These are phyloP conservation scores for Priocnemis perturbator DNA, from an alignment of 2,888 invertebrate genomes.

Conservation along the genomic window DNA sequence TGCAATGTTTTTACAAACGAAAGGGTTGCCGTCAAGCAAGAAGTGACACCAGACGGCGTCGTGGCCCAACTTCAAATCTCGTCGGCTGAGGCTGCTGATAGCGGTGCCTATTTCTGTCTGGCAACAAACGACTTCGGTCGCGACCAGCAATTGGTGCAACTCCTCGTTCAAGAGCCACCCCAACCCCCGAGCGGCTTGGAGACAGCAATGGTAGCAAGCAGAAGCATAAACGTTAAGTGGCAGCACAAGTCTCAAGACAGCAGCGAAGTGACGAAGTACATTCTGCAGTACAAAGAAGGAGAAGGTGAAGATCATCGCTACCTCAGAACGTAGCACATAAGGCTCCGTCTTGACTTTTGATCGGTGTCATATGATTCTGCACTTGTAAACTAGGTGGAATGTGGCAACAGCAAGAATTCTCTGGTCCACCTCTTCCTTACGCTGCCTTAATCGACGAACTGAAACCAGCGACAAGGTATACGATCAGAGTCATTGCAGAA, in stretches of 20 bases:
- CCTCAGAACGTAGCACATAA: background rate
- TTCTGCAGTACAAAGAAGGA: constrained; percentile 82
- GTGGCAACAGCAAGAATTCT: constrained; percentile 82
- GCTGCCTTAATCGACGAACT: constrained; percentile 82
- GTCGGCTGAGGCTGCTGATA: constrained; percentile 83
- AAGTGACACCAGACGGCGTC: constrained; percentile 83
- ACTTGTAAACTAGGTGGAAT: constrained; percentile 71
- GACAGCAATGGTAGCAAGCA: constrained; percentile 83
- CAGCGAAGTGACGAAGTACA: constrained; percentile 83
- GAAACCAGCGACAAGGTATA: constrained; percentile 84
- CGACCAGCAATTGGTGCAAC: constrained; percentile 83
- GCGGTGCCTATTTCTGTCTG: constrained; percentile 87
- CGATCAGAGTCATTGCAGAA: constrained; percentile 84
- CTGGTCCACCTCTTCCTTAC: constrained; percentile 80
- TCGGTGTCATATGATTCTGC: too few relatives aligned
- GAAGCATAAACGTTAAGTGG: constrained; percentile 87
- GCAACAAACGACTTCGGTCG: constrained; percentile 85
- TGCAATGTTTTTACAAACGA: too few relatives aligned
- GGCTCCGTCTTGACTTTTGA: background rate
- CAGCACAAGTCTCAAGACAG: constrained; percentile 82
- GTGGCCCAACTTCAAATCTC: constrained; percentile 84
- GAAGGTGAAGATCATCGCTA: constrained; percentile 76
- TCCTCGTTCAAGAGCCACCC: constrained; percentile 86
- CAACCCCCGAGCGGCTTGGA: constrained; percentile 82
- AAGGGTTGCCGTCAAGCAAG: constrained; percentile 81